phyloP scores from a whole-genome alignment of 1,140 invertebrate species.

The Papilio polytes region DNA sequence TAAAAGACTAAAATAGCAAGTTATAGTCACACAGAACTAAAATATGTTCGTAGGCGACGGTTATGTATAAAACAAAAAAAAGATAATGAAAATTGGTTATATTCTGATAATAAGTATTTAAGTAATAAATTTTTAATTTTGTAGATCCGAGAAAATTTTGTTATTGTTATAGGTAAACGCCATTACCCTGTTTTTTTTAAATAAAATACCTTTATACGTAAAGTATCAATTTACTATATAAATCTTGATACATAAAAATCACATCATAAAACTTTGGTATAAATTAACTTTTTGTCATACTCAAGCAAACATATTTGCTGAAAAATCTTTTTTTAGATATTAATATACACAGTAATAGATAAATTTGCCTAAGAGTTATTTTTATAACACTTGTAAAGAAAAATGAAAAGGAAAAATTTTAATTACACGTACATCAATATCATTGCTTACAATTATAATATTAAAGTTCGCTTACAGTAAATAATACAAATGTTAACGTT shows the following conservation, averaged over 20 bases:
- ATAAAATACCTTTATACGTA: slow-evolving; percentile 52
- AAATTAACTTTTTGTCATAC: slow-evolving; percentile 42
- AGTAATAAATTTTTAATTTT: too few species aligned
- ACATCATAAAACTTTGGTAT: slow-evolving; percentile 67
- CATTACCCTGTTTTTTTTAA: neutral
- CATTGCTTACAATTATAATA: neutral
- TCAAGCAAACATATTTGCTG: slow-evolving; percentile 12
- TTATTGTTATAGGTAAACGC: too few species aligned
- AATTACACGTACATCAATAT: neutral
- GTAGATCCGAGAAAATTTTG: too few species aligned
- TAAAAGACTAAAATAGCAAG: too few species aligned
- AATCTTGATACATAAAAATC: slow-evolving; percentile 67
- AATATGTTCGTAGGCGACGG: too few species aligned
- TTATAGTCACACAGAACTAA: too few species aligned
- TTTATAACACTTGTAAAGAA: neutral
- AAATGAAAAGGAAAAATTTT: neutral
- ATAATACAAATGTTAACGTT: neutral
- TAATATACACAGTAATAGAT: slow-evolving; percentile 10
- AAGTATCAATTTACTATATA: slow-evolving; percentile 76
- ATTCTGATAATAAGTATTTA: too few species aligned
- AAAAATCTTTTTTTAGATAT: slow-evolving; percentile 6
- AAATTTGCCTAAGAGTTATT: neutral
- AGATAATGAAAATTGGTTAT: too few species aligned
- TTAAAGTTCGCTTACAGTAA: slow-evolving; percentile 4
- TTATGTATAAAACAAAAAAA: too few species aligned